These are phyloP conservation scores for Aptenodytes forsteri DNA, from an alignment of 2,113 vertebrate genomes.

Conservation along the genomic window DNA sequence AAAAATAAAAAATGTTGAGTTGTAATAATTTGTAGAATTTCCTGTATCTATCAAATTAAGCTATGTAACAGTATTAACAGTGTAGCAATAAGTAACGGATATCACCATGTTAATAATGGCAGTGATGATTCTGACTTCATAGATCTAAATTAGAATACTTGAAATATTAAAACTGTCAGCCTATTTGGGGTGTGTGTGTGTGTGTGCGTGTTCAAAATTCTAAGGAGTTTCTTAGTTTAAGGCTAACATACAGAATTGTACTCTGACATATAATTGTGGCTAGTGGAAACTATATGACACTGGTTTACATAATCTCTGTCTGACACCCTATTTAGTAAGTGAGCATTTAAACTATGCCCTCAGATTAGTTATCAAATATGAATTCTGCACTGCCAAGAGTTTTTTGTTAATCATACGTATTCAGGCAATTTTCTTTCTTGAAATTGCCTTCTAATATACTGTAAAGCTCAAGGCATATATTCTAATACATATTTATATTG, in stretches of 20 bases:
- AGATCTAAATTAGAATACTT: not conserved
- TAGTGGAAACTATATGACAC: not conserved
- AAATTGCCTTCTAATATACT: not conserved
- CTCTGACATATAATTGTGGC: not conserved
- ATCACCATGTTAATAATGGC: not conserved
- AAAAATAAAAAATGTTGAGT: not conserved
- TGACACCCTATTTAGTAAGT: not conserved
- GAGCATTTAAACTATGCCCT: not conserved
- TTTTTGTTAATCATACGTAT: not conserved
- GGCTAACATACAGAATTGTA: not conserved
- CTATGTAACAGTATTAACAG: not conserved
- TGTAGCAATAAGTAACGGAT: not conserved
- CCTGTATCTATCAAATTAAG: not conserved
- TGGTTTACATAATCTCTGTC: not conserved
- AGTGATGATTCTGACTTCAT: not conserved
- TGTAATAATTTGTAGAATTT: not conserved
- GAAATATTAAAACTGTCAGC: not conserved
- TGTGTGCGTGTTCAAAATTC: not conserved
- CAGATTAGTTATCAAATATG: not conserved
- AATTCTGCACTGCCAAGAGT: not conserved
- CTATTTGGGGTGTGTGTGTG: not conserved
- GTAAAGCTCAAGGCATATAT: not conserved
- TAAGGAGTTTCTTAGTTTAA: not conserved
- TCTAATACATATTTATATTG: not conserved
- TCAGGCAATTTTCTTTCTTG: not conserved